Evolutionary conservation across 2,888 invertebrate species (phyloP), one percentile per base, ranked within the genome.

Genomic region (Caenorhabditis macrosperma): DNA sequence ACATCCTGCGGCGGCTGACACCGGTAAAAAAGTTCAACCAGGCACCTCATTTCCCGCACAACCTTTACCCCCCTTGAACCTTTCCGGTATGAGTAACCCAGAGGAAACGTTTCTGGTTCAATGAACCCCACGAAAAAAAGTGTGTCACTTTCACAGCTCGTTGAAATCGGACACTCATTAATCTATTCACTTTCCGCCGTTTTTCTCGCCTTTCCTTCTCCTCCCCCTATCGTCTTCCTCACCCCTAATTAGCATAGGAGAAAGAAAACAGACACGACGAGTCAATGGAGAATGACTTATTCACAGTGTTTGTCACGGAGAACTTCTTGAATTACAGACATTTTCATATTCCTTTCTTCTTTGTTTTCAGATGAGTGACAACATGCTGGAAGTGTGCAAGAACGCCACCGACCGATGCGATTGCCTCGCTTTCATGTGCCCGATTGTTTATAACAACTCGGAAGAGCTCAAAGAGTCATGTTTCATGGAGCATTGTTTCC

Each of bases 401-500:
- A 77, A 77, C 24, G 41, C 50, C 17, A 68, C 69, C 20, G 67
- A 79, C n/a, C 54, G 33, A 38, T 83, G 83, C 52, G 24, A 41
- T 20, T 83, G 83, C 72, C 60, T 83, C 1, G 82, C 80, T 6
- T 5, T 20, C 3, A 54, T 71, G 61, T 83, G 83, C 33, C 82
- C 82, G 35, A 61, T 80, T 44, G 46, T 82, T 22, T 84, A 67
- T 63, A 81, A 81, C 61, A 26, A 69, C 3, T 86, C 84, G 10
- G 55, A 59, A 5, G 81, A 80, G 22, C 46, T 44, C 28, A 84
- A 74, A 28, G 86, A 86, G 44, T 55, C 63, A 0, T 86, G 86
- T 46, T 85, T 78, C 64, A 84, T 85, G 86, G 78, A 83, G 33
- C 55, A 64, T 15, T 86, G 86, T 46, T 86, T 86, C 63, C 46